A percentile compares a stretch with the other conserved stretches of the same genome.
phyloP scores from a whole-genome alignment of 1,140 invertebrate species.

The Brachystomella parvula region DNA sequence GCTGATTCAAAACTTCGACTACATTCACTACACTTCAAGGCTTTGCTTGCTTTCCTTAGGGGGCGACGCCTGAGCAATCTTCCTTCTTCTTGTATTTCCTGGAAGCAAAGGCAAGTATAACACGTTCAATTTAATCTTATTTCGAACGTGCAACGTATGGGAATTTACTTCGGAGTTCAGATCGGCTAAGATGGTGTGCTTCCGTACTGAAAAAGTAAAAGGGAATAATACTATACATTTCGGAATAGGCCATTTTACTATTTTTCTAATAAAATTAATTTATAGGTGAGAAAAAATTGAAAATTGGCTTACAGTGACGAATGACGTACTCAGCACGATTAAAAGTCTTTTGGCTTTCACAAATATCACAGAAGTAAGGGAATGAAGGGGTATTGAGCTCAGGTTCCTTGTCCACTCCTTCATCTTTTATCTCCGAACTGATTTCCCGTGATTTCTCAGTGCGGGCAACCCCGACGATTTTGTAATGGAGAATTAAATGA shows the following conservation, averaged over 20 bases:
- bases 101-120: too few species aligned
- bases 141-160: not conserved
- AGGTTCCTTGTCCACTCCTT: slow-evolving; percentile 1
- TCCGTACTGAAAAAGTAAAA: not conserved
- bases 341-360: slow-evolving; percentile 45
- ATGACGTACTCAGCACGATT: slow-evolving; percentile 45
- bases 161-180: not conserved
- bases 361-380: slow-evolving; percentile 49
- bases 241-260: not conserved
- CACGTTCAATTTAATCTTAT: not conserved
- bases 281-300: not conserved
- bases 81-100: too few species aligned
- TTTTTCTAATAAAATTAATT: not conserved
- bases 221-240: not conserved
- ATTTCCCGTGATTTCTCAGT: slow-evolving; percentile 22
- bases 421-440: not conserved
- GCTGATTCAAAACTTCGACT: not conserved
- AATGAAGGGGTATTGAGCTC: slow-evolving; percentile 12
- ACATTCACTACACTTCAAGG: not conserved
- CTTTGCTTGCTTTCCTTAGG: too few species aligned
- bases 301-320: slow-evolving; percentile 42
- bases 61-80: too few species aligned
- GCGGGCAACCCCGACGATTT: slow-evolving; percentile 30
- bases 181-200: not conserved
- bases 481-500: slow-evolving; percentile 42